These are phyloP conservation scores for Scaeva pyrastri DNA, from an alignment of 2,888 invertebrate species.

Conservation along the genomic window DNA sequence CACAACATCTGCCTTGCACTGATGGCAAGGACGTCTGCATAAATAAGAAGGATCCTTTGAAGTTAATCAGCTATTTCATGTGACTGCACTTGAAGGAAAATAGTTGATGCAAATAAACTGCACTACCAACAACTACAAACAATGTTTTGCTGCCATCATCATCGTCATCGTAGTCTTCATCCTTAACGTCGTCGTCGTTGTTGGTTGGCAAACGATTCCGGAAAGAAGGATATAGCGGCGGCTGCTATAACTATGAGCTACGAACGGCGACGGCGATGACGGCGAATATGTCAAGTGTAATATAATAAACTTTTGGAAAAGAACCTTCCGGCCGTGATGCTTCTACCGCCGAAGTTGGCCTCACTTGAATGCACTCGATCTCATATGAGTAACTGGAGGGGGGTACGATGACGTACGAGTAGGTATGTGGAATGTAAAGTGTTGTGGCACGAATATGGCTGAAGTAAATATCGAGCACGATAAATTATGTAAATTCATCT, in stretches of 20 bases:
- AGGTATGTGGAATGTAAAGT: slow-evolving; percentile 1
- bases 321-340: slow-evolving; percentile 49
- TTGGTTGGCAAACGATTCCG: slow-evolving; percentile 24
- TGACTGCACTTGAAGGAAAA: slow-evolving; percentile 70
- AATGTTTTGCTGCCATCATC: background rate
- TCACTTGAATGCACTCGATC: slow-evolving; percentile 20
- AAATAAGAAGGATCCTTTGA: slow-evolving; percentile 68
- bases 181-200: background rate
- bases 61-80: slow-evolving; percentile 73
- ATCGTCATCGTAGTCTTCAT: background rate
- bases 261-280: slow-evolving; percentile 5
- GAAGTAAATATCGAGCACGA: slow-evolving; percentile 64
- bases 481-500: slow-evolving; percentile 72
- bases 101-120: slow-evolving; percentile 74
- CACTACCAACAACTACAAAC: slow-evolving; percentile 27
- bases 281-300: slow-evolving; percentile 70
- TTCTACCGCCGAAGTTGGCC: slow-evolving; percentile 45
- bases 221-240: slow-evolving; percentile 17
- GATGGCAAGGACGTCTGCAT: slow-evolving; percentile 52
- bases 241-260: background rate
- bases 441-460: slow-evolving; percentile 37
- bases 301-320: slow-evolving; percentile 61
- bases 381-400: background rate
- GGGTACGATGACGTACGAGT: too few relatives aligned
- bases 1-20: slow-evolving; percentile 33